Conservation (phyloP, 1,140 invertebrate species). For the Sitobion miscanthi region DNA sequence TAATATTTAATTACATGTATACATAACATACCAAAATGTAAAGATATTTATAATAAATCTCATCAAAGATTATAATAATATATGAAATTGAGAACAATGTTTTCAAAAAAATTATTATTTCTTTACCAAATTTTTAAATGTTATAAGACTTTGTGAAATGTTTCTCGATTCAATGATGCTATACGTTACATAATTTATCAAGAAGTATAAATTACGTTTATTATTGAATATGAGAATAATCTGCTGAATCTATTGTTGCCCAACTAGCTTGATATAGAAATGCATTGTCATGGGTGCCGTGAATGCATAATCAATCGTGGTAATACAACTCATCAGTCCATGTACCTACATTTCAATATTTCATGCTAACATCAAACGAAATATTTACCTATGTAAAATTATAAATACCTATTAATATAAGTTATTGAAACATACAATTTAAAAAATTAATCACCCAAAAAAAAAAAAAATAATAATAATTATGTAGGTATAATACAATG, state of each 20-base stretch:
- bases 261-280: background rate
- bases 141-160: background rate
- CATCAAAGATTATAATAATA: background rate
- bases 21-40: background rate
- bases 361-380: background rate
- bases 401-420: background rate
- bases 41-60: background rate
- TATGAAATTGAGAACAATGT: background rate
- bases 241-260: background rate
- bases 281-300: background rate
- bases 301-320: background rate
- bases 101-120: background rate
- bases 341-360: background rate
- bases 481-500: background rate
- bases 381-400: background rate
- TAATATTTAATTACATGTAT: background rate
- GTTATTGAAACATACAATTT: background rate
- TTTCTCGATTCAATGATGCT: background rate
- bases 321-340: background rate
- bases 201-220: background rate
- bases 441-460: background rate
- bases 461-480: background rate
- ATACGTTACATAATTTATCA: background rate
- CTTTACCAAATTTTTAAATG: background rate
- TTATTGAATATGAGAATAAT: slow-evolving; percentile 6